These are phyloP conservation scores for Catalaphyllia jardinei DNA, from an alignment of 64 coral and sea anemone genomes.

Conservation along the genomic window DNA sequence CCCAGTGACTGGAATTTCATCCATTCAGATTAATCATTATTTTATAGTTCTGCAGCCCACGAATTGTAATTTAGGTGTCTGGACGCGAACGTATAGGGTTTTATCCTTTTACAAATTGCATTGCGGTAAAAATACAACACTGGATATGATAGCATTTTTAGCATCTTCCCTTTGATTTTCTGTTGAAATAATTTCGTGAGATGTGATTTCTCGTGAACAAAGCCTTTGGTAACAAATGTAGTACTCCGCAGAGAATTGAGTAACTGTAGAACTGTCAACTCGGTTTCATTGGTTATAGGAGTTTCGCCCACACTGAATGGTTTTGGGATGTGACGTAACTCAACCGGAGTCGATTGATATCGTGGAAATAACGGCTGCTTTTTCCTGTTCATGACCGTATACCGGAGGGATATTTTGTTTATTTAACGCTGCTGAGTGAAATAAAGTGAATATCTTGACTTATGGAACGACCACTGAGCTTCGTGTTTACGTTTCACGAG, in stretches of 20 bases:
- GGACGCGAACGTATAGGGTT: neutral
- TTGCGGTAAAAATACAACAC: neutral
- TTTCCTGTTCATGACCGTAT: neutral
- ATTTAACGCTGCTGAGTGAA: neutral
- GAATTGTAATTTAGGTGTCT: neutral
- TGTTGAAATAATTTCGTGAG: neutral
- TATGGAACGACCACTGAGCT: conserved; percentile 6
- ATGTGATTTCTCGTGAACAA: neutral
- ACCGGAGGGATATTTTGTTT: neutral
- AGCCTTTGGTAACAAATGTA: neutral
- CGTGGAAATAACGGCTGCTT: neutral
- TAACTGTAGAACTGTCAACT: neutral
- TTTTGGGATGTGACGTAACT: neutral
- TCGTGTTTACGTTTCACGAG: neutral
- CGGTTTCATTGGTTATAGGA: neutral
- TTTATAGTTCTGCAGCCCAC: neutral
- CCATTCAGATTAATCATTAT: neutral
- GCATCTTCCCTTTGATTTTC: too few relatives aligned
- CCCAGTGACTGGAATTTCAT: neutral
- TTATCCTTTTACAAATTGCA: neutral
- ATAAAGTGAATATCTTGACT: neutral
- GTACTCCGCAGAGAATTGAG: neutral
- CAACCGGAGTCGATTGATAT: neutral
- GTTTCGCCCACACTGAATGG: neutral
- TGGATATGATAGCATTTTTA: neutral